Conservation (phyloP, 2,797 vertebrate genomes). For the Percopsis omiscomaycus region DNA sequence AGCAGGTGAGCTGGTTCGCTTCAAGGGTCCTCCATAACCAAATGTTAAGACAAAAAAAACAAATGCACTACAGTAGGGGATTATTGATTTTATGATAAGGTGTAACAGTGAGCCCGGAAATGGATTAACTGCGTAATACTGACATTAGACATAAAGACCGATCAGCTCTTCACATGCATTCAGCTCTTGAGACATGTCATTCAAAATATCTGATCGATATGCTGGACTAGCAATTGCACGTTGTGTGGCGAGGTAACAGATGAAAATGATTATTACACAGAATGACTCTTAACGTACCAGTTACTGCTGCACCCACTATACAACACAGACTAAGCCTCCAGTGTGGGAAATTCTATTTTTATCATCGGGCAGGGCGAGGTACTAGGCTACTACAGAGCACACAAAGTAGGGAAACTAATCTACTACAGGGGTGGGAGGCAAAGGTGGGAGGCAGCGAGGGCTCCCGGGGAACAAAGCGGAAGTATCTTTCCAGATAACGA, state of each 20-base stretch:
- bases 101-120: conserved; percentile 30
- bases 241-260: background rate
- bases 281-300: too few relatives aligned
- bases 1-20: conserved; percentile 56
- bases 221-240: background rate
- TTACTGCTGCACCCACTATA: too few relatives aligned
- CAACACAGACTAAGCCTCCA: conserved; percentile 20
- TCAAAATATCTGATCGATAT: background rate
- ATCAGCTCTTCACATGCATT: too few relatives aligned
- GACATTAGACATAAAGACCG: background rate
- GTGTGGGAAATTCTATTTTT: conserved; percentile 79
- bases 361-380: conserved; percentile 71
- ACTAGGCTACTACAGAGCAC: conserved; percentile 50
- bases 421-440: conserved; percentile 48
- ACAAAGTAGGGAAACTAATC: conserved; percentile 73
- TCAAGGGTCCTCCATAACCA: conserved; percentile 24
- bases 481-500: conserved; percentile 69
- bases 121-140: conserved; percentile 28
- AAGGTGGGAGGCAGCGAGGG: conserved; percentile 20
- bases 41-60: conserved; percentile 35
- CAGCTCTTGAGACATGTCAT: background rate
- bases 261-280: too few relatives aligned
- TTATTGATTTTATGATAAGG: conserved; percentile 33
- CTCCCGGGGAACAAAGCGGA: conserved; percentile 66
- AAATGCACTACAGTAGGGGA: conserved; percentile 20